Percentiles rank a stretch among this genome's conserved stretches.
These are phyloP conservation scores for Otolemur crassicaudatus DNA, from an alignment of 2,797 vertebrate species.

Conservation along the genomic window DNA sequence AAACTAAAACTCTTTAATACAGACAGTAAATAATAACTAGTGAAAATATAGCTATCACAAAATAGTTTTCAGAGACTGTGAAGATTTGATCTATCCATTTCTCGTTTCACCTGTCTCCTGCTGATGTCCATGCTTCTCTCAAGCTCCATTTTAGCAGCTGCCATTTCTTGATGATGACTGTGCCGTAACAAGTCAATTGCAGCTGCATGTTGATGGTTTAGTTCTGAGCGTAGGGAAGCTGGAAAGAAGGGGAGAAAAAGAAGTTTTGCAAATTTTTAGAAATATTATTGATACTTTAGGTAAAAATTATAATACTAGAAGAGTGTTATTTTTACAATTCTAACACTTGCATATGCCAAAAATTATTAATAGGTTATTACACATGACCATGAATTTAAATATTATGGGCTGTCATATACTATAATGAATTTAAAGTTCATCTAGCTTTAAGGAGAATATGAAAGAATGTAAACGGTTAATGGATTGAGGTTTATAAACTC, in stretches of 20 bases:
- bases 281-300: not conserved
- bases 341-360: not conserved
- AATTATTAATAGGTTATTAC: not conserved
- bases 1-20: not conserved
- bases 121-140: conserved; percentile 94
- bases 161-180: conserved; percentile 95
- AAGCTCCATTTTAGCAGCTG: conserved; percentile 93
- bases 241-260: conserved; percentile 57
- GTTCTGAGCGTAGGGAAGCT: conserved; percentile 97
- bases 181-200: conserved; percentile 96
- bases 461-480: not conserved
- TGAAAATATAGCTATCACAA: not conserved
- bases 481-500: not conserved
- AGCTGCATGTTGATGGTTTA: conserved; percentile 97
- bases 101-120: conserved; percentile 92
- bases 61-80: not conserved
- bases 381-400: not conserved
- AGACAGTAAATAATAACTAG: not conserved
- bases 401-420: not conserved
- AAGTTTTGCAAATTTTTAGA: conserved; percentile 53
- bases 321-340: conserved; percentile 21
- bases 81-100: not conserved
- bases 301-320: not conserved
- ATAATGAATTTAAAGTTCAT: not conserved
- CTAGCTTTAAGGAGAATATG: conserved; percentile 11